Base-by-base conservation (phyloP, 92 coral and sea anemone genomes). In the Pocillopora meandrina region DNA sequence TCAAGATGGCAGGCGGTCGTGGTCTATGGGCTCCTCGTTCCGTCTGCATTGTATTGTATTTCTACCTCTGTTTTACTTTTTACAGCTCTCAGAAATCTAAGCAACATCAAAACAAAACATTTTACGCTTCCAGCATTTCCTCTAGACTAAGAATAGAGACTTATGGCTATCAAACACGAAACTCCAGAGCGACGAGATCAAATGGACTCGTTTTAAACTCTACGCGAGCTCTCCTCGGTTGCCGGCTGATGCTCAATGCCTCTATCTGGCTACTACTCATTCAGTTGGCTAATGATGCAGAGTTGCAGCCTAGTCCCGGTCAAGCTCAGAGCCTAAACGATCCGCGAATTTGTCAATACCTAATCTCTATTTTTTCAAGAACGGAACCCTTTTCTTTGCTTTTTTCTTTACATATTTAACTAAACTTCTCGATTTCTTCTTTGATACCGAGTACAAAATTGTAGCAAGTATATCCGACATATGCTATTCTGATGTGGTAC, bases 31-130 rank as follows among this genome's bases (percentile, higher is more conserved):
- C 26, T 26, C 26, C 26, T 26, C 55, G 74, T 34, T 69, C 15
- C 20, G 55, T 69, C 35, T 69, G 74, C 74, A 34, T 69, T 34
- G 74, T 69, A 69, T 36, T 69, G 20, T 13, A 69, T 69, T 31
- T 33, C 42, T 20, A 69, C 74, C 74, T 69, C 74, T 69, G 74
- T 31, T 69, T 69, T 34, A 69, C 74, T 69, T 34, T 12, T 69
- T 18, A 34, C 42, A 69, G 74, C 74, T 69, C 18, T 31, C 74
- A 69, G 74, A 69, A 69, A 69, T 69, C 34, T 31, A 69, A 69
- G n/a, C 74, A 31, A 69, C 74, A 34, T 18, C 74, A 31, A 34
- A 69, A 34, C 74, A 34, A 69, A 69, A 14, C n/a, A 20, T 69
- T 69, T 9, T 69, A 69, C 14, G n/a, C 74, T 69, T 69, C 42